Evolutionary conservation across 2,888 invertebrate species (phyloP), one percentile per base, ranked within the genome.

Genomic region (Adela reaumurella): DNA sequence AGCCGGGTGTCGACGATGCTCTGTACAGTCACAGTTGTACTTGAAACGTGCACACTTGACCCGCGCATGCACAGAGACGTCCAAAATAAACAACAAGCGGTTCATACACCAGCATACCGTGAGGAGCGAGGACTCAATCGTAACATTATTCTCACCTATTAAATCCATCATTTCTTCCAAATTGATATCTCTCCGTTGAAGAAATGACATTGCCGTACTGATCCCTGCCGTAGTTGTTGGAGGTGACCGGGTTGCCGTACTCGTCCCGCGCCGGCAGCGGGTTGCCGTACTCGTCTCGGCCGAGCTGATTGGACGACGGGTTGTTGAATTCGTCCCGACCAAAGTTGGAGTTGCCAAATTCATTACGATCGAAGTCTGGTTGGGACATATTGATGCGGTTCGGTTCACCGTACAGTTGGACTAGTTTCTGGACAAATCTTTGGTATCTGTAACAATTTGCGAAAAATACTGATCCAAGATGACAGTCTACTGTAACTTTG

Each of bases 391-490:
- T 77, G 2, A 62, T 56, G 0, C 68, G 64, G 53, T 76, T 74
- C 1, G 72, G 70, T 45, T 70, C 67, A 0, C 81, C 78, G 51
- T 87, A 88, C 2, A 84, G 59, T 52, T 84, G 74, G 1, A 83
- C 81, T 16, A 87, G 74, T 56, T 81, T 84, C 57, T 84, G 74
- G 1, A 91, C 64, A 56, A 89, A 83, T 51, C 77, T 81, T 62
- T 90, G 89, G 58, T 83, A 89, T 57, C 80, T 81, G 64, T 10
- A 47, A 51, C 43, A 28, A 24, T 35, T 14, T n/a, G n/a, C n/a
- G n/a, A n/a, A n/a, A n/a, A n/a, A n/a, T n/a, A n/a, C n/a, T n/a
- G n/a, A n/a, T n/a, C n/a, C n/a, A n/a, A n/a, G n/a, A n/a, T n/a
- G n/a, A n/a, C n/a, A n/a, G n/a, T n/a, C n/a, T n/a, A n/a, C n/a